Base-by-base conservation (phyloP, 2,113 vertebrate genomes). In the Astur gentilis region DNA sequence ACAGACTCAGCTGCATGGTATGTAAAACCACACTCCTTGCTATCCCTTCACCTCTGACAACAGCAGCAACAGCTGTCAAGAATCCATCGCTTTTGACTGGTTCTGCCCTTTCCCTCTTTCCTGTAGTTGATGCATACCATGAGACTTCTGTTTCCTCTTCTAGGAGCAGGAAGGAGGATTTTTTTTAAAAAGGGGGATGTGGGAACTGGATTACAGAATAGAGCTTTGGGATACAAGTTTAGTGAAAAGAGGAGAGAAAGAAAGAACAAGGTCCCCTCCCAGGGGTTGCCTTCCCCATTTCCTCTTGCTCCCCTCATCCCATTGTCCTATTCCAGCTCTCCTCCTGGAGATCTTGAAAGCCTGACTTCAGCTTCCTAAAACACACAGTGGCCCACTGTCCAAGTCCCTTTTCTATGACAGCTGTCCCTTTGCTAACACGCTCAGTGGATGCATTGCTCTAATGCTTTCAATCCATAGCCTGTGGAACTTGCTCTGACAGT, bases 1-100 rank as follows among this genome's bases (percentile, higher is more conserved):
- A 58, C 20, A 49, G 19, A 38, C 14, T 80, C 16, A 54, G 14
- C 19, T 62, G 13, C 3, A 0, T 25, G 29, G 18, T 49, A 10
- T 38, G 18, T 5, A 45, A 89, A 61, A 29, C 0, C 1, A 9
- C 5, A n/a, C 64, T 58, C 19, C 16, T 50, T 75, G 1, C 9
- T 76, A 38, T 50, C 31, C 12, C 20, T 67, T 83, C 15, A 54
- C 12, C 38, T 81, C 42, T 60, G 22, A 67, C 6, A 54, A 22
- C 15, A 47, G 13, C n/a, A 71, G 20, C 10, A 50, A 31, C 10
- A 67, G 10, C 10, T 72, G 27, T 44, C 29, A 60, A 52, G 26
- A 60, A 60, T 44, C 32, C 38, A 50, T 42, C 3, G 2, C 3
- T 75, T 80, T 80, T 73, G 25, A 38, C 29, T 76, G 16, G 3